These are phyloP conservation scores for Amphipoea lucens DNA, from an alignment of 2,888 invertebrate genomes.

Conservation along the genomic window DNA sequence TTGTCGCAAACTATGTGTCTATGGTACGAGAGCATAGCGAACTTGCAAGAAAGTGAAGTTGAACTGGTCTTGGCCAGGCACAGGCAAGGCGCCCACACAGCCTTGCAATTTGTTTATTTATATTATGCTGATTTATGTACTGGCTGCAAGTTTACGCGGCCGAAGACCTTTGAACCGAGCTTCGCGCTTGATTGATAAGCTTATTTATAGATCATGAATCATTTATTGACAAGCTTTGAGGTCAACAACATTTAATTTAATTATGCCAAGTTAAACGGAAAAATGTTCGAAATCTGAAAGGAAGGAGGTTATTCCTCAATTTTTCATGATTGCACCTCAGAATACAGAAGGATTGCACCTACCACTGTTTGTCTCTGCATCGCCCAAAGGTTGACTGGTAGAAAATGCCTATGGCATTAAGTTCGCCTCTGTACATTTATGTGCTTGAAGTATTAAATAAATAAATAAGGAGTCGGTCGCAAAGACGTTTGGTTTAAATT, in stretches of 20 bases:
- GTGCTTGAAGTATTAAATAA: no score
- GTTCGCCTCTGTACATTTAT: no score
- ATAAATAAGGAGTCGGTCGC: neutral
- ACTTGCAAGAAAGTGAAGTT: constrained; percentile 66
- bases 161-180: constrained; percentile 72
- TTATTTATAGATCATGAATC: constrained; percentile 65
- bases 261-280: constrained; percentile 17
- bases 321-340: no score
- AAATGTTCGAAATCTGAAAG: constrained; percentile 17
- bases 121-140: constrained; percentile 61
- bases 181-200: constrained; percentile 68
- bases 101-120: constrained; percentile 66
- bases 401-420: no score
- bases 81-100: constrained; percentile 52
- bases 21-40: constrained; percentile 28
- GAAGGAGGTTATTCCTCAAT: no score
- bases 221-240: constrained; percentile 62
- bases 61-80: constrained; percentile 50
- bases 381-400: no score
- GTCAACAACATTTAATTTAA: constrained; percentile 49
- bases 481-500: neutral
- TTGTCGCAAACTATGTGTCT: constrained; percentile 28
- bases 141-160: constrained; percentile 67
- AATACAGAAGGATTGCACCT: no score
- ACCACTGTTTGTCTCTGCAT: no score